A percentile compares a stretch with the other conserved stretches of the same genome.
Evolutionary conservation across 2,797 vertebrate species (phyloP).

Genomic region (Uromys caudimaculatus): DNA sequence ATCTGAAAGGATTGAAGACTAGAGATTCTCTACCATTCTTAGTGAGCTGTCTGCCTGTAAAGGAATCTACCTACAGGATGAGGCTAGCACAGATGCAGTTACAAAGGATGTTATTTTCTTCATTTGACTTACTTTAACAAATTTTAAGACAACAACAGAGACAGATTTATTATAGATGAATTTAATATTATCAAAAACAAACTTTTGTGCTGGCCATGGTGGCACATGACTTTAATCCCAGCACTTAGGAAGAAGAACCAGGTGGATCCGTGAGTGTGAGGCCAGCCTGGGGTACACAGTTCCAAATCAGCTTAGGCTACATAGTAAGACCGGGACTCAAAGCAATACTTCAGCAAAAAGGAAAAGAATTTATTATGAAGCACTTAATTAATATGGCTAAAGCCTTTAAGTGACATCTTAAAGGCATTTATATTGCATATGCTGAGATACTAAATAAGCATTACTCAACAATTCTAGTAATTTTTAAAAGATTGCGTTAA

Average conservation of each 20-base stretch:
- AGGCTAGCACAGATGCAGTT: neutral
- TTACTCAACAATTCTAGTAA: neutral
- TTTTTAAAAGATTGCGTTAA: conserved; percentile 7
- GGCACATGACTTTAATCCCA: neutral
- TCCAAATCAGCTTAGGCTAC: neutral
- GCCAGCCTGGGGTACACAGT: no score
- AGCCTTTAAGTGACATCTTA: conserved; percentile 30
- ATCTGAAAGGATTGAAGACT: neutral
- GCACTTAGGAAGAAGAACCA: neutral
- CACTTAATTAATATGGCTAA: neutral
- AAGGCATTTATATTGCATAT: conserved; percentile 27
- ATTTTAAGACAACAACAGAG: conserved; percentile 21
- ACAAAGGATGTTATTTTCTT: conserved; percentile 5
- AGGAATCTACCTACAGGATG: neutral
- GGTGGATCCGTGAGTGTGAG: neutral
- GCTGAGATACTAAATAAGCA: conserved; percentile 35
- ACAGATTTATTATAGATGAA: conserved; percentile 36
- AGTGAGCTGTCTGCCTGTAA: neutral
- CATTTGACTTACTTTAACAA: neutral
- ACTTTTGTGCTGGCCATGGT: neutral
- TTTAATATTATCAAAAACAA: conserved; percentile 15
- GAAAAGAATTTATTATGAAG: neutral
- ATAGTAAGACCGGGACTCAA: neutral
- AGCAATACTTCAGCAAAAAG: neutral
- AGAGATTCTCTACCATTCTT: neutral